These are phyloP conservation scores for Tyto alba DNA, from an alignment of 2,113 vertebrate species.

Conservation along the genomic window DNA sequence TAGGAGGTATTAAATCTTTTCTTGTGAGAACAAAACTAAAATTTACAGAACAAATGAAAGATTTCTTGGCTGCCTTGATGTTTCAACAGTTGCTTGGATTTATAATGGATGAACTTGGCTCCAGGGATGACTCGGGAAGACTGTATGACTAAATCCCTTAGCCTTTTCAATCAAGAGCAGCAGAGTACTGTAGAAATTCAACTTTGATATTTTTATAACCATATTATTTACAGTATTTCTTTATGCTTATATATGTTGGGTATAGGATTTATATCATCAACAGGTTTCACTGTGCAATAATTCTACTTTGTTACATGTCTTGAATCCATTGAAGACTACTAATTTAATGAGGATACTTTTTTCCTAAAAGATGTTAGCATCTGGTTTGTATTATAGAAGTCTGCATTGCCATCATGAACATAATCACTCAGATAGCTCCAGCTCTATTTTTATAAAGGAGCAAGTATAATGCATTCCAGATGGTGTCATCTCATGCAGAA, in stretches of 20 bases:
- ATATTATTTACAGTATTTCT: not conserved
- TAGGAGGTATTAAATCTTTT: not conserved
- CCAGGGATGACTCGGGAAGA: not conserved
- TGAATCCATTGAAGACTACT: not conserved
- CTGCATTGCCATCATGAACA: constrained; percentile 49
- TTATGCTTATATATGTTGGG: not conserved
- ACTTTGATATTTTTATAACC: not conserved
- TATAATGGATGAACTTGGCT: not conserved
- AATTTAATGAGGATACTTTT: constrained; percentile 35
- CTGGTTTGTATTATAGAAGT: constrained; percentile 64
- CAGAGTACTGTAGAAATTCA: not conserved
- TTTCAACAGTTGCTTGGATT: constrained; percentile 23
- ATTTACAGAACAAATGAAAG: constrained; percentile 19
- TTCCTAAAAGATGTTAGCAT: constrained; percentile 48
- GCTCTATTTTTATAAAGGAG: constrained; percentile 56
- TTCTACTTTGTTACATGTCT: constrained; percentile 13
- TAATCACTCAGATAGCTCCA: constrained; percentile 56
- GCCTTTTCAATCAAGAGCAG: not conserved
- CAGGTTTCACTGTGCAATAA: not conserved
- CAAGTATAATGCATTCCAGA: constrained; percentile 68
- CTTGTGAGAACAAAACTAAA: not conserved
- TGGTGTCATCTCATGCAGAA: constrained; percentile 46
- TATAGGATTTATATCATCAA: not conserved
- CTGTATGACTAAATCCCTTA: not conserved
- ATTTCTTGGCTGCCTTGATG: constrained; percentile 10